These are phyloP conservation scores for Abscondita cerata DNA, from an alignment of 2,888 invertebrate species.

Conservation along the genomic window DNA sequence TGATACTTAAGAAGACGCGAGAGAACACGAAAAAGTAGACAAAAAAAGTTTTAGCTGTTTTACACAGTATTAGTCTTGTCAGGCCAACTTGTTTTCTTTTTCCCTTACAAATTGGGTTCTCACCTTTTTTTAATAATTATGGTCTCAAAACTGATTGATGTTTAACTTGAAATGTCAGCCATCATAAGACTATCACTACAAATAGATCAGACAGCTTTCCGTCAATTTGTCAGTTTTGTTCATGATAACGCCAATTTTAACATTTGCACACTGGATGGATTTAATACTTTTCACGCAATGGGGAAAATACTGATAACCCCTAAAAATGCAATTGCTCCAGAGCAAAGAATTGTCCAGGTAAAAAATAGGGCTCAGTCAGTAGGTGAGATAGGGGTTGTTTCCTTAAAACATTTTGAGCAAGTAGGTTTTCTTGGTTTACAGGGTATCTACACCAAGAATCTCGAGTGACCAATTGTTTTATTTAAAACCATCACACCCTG, in stretches of 20 bases:
- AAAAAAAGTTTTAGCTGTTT: too few relatives aligned
- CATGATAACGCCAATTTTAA: conserved; percentile 2
- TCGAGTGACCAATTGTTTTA: background rate
- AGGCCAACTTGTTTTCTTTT: conserved; percentile 4
- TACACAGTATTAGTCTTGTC: too few relatives aligned
- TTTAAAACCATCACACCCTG: background rate
- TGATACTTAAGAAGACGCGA: conserved; percentile 11
- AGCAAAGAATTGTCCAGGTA: background rate
- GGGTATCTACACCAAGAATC: too few relatives aligned
- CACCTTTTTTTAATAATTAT: background rate
- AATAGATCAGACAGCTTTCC: background rate
- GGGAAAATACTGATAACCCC: background rate
- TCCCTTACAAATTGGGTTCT: background rate
- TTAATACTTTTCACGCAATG: background rate
- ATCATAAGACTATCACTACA: background rate
- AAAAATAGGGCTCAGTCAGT: too few relatives aligned
- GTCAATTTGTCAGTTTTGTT: conserved; percentile 4
- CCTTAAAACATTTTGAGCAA: too few relatives aligned
- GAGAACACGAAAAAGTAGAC: conserved; percentile 7
- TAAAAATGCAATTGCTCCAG: conserved; percentile 1
- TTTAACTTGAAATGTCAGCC: background rate
- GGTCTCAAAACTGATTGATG: background rate
- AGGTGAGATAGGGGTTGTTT: background rate
- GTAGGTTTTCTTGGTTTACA: too few relatives aligned
- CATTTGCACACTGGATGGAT: conserved; percentile 1